Evolutionary conservation across 2,113 vertebrate species (phyloP), one percentile per base, ranked within the genome.

Genomic region (Copsychus sechellarum): DNA sequence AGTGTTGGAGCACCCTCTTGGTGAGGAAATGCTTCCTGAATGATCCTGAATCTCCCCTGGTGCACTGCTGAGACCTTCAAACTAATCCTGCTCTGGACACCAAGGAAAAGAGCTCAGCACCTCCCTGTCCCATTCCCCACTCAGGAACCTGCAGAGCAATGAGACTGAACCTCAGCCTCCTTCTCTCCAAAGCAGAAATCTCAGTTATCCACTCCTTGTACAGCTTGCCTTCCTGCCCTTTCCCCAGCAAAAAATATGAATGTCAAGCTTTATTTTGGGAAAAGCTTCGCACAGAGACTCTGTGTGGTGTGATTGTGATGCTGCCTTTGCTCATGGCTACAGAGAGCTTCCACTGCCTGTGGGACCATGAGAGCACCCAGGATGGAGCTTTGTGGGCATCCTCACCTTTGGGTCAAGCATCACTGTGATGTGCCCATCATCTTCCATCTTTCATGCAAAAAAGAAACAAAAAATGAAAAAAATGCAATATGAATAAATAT

Each of bases 31-130:
- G 5, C 3, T 47, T 70, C 47, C 24, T 38, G 1, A 25, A 38
- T 38, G 38, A 38, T 38, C 11, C 36, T 42, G 12, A 81, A 53
- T 12, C 9, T 26, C 8, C 2, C 5, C 16, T 71, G 14, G 3
- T 5, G 7, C 24, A 24, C 11, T 4, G 25, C 36, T 31, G 33
- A 85, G 18, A 8, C 9, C 5, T 73, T 78, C 31, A 11, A 15
- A 33, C 2, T 2, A 5, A 8, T 48, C 31, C 15, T 34, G 3
- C 42, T 8, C 29, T 4, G 17, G n/a, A 25, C 31, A 7, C 2
- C 15, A 15, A 24, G 6, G 16, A 38, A 45, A 65, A 50, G 22
- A 87, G 17, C 2, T 26, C 65, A 45, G 21, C 28, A 26, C 4
- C 25, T 40, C 29, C 25, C 10, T 58, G 48, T 58, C 34, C 21